Evolutionary conservation across 2,888 invertebrate species (phyloP), one percentile per base, ranked within the genome.

Genomic region (Synanthedon tipuliformis): DNA sequence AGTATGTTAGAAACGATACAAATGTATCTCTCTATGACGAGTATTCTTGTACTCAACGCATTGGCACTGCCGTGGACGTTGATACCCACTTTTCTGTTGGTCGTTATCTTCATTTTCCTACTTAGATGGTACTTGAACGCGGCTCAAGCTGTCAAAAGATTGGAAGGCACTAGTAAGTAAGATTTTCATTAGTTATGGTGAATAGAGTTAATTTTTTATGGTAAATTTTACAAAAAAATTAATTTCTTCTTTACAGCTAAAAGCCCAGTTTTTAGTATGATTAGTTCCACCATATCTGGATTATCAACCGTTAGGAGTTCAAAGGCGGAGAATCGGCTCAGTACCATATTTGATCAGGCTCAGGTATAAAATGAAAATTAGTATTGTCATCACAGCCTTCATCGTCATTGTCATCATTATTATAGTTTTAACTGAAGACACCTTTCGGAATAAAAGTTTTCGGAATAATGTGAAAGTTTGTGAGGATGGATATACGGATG

Each of bases 261-360:
- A 58, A 94, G 94, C 68, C 95, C 95, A 0, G 92, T 95, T 1
- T 94, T 93, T 69, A 91, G 94, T 5, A 94, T 94, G 81, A 84
- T 95, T 34, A 93, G 90, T 61, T 91, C 93, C 2, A 92, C 93
- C 0, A 83, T 95, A 48, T 88, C 91, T 56, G 95, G 95, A 12
- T 79, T 95, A 7, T 83, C 92, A 0, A 94, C 94, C 0, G 93
- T 95, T 15, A 86, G 95, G 68, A 92, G 94, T 40, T 92, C 91
- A 40, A 81, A 88, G 50, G 90, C 91, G 1, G 90, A 94, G 70
- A 65, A 77, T 0, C 88, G 90, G 61, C 88, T 94, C 48, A 84
- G 89, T 40, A 68, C 69, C 40, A 87, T 88, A 56, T 92, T 92
- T 65, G 90, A 91, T 60, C 75, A 76, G 50, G 86, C 88, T 51